Evolutionary conservation across 2,888 invertebrate genomes (phyloP), one percentile per base, ranked within the genome.

Genomic region (Morinoia aosen): DNA sequence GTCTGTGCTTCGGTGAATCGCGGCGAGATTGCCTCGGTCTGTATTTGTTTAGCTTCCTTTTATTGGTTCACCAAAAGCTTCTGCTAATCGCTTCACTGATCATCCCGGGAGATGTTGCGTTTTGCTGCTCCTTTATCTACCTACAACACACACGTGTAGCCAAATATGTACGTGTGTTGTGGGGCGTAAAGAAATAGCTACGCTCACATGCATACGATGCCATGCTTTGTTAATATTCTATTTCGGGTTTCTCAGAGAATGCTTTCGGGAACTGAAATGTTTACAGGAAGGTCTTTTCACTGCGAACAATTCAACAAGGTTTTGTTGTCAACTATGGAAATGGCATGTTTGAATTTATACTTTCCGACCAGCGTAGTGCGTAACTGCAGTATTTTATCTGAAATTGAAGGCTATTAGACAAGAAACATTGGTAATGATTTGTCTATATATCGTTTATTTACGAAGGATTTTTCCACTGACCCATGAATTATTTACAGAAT

Each of bases 21-120:
- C 25, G 95, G 39, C 58, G 61, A 64, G 95, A 95, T 64, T 95
- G 95, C 93, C 93, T 56, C n/a, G 93, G 93, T 58, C 57, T 61
- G 95, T 95, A 58, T 95, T 95, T 95, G 95, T 95, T 39, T 58
- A 95, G 95, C 61, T 58, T 95, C 64, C 95, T 95, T 95, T 95
- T 95, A 95, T 95, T 95, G 95, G 61, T 61, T 64, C 95, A 95
- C 61, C 95, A 14, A 40, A 58, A 64, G 95, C 95, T 64, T n/a
- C 95, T 58, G 58, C 58, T 95, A 95, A 95, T 95, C 95, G 95
- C 61, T 61, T 48, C 95, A 95, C 95, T 95, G 95, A 95, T 93
- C 93, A 93, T 57, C 93, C 57, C 57, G 33, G 33, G 93, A 93
- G 57, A 57, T 57, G 93, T 48, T 90, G 40, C 93, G 39, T 93